These are phyloP conservation scores for Nerophis ophidion DNA, from an alignment of 2,113 vertebrate genomes.

Conservation along the genomic window DNA sequence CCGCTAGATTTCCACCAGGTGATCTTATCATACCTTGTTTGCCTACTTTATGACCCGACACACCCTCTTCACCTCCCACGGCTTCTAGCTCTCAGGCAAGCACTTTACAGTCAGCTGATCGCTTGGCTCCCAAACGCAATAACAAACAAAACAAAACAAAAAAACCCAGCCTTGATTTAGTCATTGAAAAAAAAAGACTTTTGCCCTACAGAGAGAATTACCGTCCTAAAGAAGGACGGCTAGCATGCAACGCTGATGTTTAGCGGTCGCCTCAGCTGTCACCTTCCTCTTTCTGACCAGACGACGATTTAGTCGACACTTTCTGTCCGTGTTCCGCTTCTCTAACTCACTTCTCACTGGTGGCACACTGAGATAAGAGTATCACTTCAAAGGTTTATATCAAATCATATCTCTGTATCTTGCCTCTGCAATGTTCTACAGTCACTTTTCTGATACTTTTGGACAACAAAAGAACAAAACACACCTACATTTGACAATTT, in stretches of 20 bases:
- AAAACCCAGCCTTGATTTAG: neutral
- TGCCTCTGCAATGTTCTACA: neutral
- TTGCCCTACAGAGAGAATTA: neutral
- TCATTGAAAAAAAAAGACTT: neutral
- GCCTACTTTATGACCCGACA: neutral
- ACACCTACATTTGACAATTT: conserved; percentile 2
- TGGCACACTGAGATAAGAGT: neutral
- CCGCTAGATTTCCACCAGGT: neutral
- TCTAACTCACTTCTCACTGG: conserved; percentile 8
- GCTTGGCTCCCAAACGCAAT: neutral
- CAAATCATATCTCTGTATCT: conserved; percentile 3
- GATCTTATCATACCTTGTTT: conserved; percentile 7
- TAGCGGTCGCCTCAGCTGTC: conserved; percentile 23
- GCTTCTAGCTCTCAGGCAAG: conserved; percentile 15
- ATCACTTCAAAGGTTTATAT: neutral
- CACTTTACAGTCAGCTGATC: conserved; percentile 14
- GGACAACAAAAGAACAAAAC: neutral
- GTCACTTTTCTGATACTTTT: too few relatives aligned
- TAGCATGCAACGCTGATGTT: conserved; percentile 14
- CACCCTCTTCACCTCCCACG: neutral
- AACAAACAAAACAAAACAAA: neutral
- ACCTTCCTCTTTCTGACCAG: conserved; percentile 29
- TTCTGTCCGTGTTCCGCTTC: conserved; percentile 32
- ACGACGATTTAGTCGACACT: conserved; percentile 30
- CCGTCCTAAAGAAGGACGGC: conserved; percentile 1